Conservation (phyloP, 2,888 invertebrate genomes). For the Perdita meconis region DNA sequence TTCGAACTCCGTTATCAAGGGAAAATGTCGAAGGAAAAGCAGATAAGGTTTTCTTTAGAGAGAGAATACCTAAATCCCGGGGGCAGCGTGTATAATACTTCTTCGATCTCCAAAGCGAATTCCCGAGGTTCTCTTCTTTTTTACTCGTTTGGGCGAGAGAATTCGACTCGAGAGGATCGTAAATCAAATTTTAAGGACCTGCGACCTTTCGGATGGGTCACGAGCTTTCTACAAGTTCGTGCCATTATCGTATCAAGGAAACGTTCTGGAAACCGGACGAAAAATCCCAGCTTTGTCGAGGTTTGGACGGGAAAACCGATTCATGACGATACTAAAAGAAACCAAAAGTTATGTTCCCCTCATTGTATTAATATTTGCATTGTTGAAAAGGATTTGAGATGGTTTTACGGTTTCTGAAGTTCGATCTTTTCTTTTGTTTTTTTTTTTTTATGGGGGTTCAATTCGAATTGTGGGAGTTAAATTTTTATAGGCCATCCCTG, state of each 20-base stretch:
- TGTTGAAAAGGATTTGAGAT: not conserved
- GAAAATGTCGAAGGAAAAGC: not conserved
- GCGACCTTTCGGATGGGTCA: conserved; percentile 13
- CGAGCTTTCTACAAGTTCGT: not conserved
- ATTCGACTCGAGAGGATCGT: conserved; percentile 25
- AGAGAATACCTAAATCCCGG: conserved; percentile 16
- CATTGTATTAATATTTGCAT: conserved; percentile 8
- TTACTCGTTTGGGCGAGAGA: not conserved
- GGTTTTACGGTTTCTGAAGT: not conserved
- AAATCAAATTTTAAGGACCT: conserved; percentile 52
- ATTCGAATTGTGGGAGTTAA: conserved; percentile 1
- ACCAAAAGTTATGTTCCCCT: not conserved
- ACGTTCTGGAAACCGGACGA: conserved; percentile 12
- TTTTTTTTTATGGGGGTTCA: not conserved
- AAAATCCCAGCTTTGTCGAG: conserved; percentile 21
- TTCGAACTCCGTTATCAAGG: too few relatives aligned
- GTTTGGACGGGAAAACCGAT: not conserved
- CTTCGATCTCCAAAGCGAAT: not conserved
- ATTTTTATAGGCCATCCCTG: not conserved
- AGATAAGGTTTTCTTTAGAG: not conserved
- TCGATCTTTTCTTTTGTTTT: not conserved
- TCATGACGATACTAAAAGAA: conserved; percentile 8
- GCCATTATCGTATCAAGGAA: conserved; percentile 15
- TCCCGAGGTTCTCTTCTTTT: not conserved
- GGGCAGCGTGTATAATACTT: not conserved